phyloP scores from a whole-genome alignment of 2,797 vertebrate species.

The Labeo calbasu region DNA sequence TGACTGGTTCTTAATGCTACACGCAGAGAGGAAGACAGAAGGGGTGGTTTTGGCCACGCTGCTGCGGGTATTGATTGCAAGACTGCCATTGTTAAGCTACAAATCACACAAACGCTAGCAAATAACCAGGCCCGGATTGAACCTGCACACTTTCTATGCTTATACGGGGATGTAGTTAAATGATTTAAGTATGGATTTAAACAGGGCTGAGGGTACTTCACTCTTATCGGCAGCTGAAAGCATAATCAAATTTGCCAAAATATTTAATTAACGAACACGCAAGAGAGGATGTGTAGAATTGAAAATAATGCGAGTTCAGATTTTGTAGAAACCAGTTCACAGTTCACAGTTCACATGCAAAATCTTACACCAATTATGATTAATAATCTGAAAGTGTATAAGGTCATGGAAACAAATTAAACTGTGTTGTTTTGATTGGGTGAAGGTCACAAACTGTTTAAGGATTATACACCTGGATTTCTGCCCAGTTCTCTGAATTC shows the following conservation, averaged over 20 bases:
- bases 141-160: background rate
- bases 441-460: slow-evolving; percentile 6
- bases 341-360: background rate
- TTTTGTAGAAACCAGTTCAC: background rate
- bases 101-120: slow-evolving; percentile 15
- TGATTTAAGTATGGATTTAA: background rate
- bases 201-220: too few relatives aligned
- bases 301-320: background rate
- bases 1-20: slow-evolving; percentile 70
- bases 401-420: background rate
- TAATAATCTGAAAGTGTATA: background rate
- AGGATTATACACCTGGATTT: background rate
- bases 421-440: background rate
- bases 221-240: background rate
- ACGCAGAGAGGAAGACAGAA: slow-evolving; percentile 63
- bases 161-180: too few relatives aligned
- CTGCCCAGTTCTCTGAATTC: background rate
- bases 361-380: background rate
- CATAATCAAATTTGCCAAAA: slow-evolving; percentile 1
- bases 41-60: background rate
- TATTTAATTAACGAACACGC: background rate
- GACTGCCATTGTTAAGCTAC: slow-evolving; percentile 4
- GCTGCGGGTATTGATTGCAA: slow-evolving; percentile 16
- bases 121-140: slow-evolving; percentile 2
- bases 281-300: background rate